phyloP scores from a whole-genome alignment of 2,888 invertebrate genomes.

The Leptopilina drosophilae region DNA sequence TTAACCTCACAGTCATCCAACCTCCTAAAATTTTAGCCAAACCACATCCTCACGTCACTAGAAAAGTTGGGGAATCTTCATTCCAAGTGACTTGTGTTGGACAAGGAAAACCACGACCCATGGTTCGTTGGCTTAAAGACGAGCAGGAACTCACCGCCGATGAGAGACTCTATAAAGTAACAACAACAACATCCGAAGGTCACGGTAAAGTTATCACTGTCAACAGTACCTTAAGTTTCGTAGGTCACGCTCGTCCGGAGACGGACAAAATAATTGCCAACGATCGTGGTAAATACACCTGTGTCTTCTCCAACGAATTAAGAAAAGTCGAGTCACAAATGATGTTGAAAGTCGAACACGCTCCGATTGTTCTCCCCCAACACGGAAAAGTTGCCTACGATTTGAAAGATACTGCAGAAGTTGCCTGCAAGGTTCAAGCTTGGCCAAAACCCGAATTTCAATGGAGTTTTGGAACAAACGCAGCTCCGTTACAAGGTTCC shows the following conservation, averaged over 20 bases:
- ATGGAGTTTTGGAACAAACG: constrained; percentile 90
- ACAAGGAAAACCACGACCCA: constrained; percentile 91
- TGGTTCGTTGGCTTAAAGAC: constrained; percentile 91
- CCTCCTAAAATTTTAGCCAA: constrained; percentile 91
- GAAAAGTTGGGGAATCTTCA: constrained; percentile 86
- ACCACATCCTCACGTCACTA: constrained; percentile 89
- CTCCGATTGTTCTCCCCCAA: constrained; percentile 90
- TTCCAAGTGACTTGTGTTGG: constrained; percentile 91
- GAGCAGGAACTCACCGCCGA: constrained; percentile 88
- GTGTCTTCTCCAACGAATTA: constrained; percentile 93
- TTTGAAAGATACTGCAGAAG: constrained; percentile 89
- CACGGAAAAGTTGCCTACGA: constrained; percentile 94
- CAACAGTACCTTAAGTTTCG: constrained; percentile 89
- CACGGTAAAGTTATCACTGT: constrained; percentile 89
- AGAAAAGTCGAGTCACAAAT: constrained; percentile 92
- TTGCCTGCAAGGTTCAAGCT: constrained; percentile 92
- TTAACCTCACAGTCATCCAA: constrained; percentile 91
- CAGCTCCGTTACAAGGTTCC: constrained; percentile 84
- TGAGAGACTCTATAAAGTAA: constrained; percentile 88
- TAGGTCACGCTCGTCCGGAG: constrained; percentile 87
- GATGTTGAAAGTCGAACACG: constrained; percentile 94
- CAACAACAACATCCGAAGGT: constrained; percentile 86
- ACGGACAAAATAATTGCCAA: constrained; percentile 88
- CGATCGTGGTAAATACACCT: constrained; percentile 92
- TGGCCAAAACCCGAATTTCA: constrained; percentile 96